phyloP scores from a whole-genome alignment of 1,140 invertebrate species.

The Sycobia sp. region DNA sequence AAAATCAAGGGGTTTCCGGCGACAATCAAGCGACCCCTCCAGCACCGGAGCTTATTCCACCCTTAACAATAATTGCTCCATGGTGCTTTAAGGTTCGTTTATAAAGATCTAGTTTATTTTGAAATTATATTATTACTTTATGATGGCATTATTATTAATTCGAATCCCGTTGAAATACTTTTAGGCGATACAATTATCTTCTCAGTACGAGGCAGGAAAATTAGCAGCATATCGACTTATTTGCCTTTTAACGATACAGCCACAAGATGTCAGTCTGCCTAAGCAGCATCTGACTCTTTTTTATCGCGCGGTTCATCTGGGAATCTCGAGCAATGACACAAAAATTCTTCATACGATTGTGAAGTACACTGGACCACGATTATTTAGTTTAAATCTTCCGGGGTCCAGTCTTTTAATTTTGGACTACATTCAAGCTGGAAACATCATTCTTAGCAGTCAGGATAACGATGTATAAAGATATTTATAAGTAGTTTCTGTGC shows the following conservation, averaged over 20 bases:
- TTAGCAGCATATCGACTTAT: conserved; percentile 73
- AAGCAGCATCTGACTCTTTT: conserved; percentile 83
- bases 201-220: conserved; percentile 70
- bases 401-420: conserved; percentile 85
- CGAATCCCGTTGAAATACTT: conserved; percentile 5
- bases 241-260: conserved; percentile 69
- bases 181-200: conserved; percentile 68
- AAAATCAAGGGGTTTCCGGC: conserved; percentile 78
- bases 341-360: conserved; percentile 69
- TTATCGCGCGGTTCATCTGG: conserved; percentile 85
- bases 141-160: conserved; percentile 17
- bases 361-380: conserved; percentile 76
- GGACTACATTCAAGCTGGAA: conserved; percentile 90
- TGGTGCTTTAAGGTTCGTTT: conserved; percentile 77
- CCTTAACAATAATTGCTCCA: conserved; percentile 81
- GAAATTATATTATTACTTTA: conserved; percentile 2
- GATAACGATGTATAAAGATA: conserved; percentile 70
- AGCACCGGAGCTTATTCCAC: conserved; percentile 76
- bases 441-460: conserved; percentile 80
- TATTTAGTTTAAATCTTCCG: conserved; percentile 86
- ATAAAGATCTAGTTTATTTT: too few relatives aligned
- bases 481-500: conserved; percentile 3
- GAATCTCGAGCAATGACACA: conserved; percentile 61
- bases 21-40: conserved; percentile 76
- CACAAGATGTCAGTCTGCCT: conserved; percentile 63